phyloP scores from a whole-genome alignment of 1,140 invertebrate genomes.

The Hypothenemus hampei region DNA sequence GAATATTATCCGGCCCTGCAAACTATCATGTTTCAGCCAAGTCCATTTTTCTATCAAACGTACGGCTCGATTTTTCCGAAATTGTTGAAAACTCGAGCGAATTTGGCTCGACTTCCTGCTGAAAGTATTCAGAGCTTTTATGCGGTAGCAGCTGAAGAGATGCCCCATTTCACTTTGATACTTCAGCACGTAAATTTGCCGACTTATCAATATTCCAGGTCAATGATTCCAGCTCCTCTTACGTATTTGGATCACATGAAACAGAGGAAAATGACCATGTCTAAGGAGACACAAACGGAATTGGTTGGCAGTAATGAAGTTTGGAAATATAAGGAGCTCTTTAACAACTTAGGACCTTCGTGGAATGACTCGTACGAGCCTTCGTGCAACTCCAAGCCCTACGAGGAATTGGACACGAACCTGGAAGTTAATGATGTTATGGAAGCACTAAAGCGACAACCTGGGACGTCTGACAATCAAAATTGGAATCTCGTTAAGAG shows the following conservation, averaged over 20 bases:
- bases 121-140: neutral
- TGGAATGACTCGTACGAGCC: too few relatives aligned
- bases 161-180: conserved; percentile 17
- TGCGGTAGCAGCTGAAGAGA: conserved; percentile 4
- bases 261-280: neutral
- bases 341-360: neutral
- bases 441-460: too few relatives aligned
- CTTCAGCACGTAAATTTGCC: conserved; percentile 15
- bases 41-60: conserved; percentile 15
- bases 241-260: neutral
- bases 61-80: conserved; percentile 17
- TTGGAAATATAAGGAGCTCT: conserved; percentile 8
- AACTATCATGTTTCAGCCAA: conserved; percentile 18
- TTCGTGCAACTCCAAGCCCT: too few relatives aligned
- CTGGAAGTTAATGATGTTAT: too few relatives aligned
- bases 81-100: conserved; percentile 9
- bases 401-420: too few relatives aligned
- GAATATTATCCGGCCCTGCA: conserved; percentile 17
- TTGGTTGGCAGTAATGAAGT: neutral
- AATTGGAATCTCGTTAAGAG: too few relatives aligned
- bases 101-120: neutral
- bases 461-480: too few relatives aligned
- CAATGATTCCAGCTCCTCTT: neutral
- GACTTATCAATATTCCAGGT: neutral
- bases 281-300: conserved; percentile 12